Evolutionary conservation across 92 coral and sea anemone genomes (phyloP).

Genomic region (Zoanthus solanderi): DNA sequence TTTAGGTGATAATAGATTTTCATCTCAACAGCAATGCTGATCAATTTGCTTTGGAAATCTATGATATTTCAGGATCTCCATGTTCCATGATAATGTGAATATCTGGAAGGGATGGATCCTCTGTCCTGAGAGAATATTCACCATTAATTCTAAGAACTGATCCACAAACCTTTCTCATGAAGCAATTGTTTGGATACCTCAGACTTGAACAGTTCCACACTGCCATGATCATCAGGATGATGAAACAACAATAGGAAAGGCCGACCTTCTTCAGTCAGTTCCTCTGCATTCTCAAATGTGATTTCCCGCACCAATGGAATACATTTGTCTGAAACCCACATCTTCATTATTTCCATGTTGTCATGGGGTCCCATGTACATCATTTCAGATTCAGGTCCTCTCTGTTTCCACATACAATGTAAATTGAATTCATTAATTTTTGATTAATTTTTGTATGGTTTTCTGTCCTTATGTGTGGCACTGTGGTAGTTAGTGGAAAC

Average conservation of each 20-base stretch:
- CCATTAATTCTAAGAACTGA: too few species aligned
- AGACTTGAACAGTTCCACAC: constrained; percentile 75
- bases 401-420: constrained; percentile 24
- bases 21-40: too few species aligned
- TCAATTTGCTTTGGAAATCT: too few species aligned
- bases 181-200: constrained; percentile 89
- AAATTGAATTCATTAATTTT: background rate
- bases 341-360: constrained; percentile 72
- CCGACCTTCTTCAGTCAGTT: constrained; percentile 93
- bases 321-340: constrained; percentile 93
- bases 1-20: too few species aligned
- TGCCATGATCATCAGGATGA: constrained; percentile 84
- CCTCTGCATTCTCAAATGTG: constrained; percentile 99
- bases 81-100: too few species aligned
- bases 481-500: too few species aligned
- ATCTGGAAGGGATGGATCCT: too few species aligned
- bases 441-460: background rate
- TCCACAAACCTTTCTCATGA: constrained; percentile 79
- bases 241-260: constrained; percentile 92
- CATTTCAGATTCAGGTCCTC: constrained; percentile 75
- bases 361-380: constrained; percentile 77
- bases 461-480: too few species aligned
- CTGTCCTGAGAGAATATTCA: too few species aligned
- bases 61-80: too few species aligned
- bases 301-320: constrained; percentile 95